A percentile compares a stretch with the other conserved stretches of the same genome.
phyloP scores from a whole-genome alignment of 2,113 vertebrate species.

The Xyrauchen texanus region DNA sequence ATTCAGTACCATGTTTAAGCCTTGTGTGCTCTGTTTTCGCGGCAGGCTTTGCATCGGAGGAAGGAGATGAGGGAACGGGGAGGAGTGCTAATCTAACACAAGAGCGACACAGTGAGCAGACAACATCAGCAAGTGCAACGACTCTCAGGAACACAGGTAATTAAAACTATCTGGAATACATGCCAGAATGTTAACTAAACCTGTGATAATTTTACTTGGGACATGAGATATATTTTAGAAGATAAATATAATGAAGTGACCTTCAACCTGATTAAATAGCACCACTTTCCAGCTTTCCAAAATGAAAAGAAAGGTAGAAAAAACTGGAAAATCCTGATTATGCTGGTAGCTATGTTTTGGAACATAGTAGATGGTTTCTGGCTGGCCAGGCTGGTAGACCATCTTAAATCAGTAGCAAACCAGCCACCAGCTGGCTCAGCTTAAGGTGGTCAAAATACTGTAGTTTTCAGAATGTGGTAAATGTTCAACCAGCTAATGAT shows the following conservation, averaged over 20 bases:
- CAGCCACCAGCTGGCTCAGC: too few relatives aligned
- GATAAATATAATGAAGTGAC: not conserved
- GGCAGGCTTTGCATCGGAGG: slow-evolving; percentile 25
- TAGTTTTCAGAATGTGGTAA: too few relatives aligned
- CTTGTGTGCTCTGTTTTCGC: slow-evolving; percentile 7
- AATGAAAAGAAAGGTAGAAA: too few relatives aligned
- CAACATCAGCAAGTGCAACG: slow-evolving; percentile 21
- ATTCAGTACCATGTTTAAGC: not conserved
- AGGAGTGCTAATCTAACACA: slow-evolving; percentile 19
- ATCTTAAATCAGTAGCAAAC: too few relatives aligned
- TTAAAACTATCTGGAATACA: not conserved
- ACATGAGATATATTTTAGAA: not conserved
- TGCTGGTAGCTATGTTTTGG: too few relatives aligned
- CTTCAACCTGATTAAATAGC: not conserved
- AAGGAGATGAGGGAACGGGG: not conserved
- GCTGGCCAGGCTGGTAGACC: too few relatives aligned
- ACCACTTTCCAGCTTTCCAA: not conserved
- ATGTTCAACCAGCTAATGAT: too few relatives aligned
- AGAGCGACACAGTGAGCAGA: not conserved
- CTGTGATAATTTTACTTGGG: not conserved
- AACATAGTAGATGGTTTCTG: too few relatives aligned
- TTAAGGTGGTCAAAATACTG: too few relatives aligned
- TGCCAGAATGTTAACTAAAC: not conserved
- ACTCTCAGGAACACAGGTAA: slow-evolving; percentile 35
- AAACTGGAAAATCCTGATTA: too few relatives aligned